These are phyloP conservation scores for Chaetodon auriga DNA, from an alignment of 2,113 vertebrate species.

Conservation along the genomic window DNA sequence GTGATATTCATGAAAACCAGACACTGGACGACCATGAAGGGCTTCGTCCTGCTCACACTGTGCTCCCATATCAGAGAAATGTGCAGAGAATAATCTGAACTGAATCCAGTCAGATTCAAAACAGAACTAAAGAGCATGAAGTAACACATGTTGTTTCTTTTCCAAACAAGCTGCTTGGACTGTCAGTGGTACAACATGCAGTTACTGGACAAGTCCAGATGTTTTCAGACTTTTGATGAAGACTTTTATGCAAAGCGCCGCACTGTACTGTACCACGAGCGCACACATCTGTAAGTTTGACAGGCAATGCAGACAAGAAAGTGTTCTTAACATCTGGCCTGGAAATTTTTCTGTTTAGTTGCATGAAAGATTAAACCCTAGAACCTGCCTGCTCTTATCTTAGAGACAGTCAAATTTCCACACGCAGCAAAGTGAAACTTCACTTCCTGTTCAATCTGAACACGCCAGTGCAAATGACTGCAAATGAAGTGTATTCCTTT, in stretches of 20 bases:
- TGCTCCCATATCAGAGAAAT: slow-evolving; percentile 18
- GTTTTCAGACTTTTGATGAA: neutral
- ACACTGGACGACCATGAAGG: slow-evolving; percentile 2
- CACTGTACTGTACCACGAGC: neutral
- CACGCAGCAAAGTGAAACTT: no score
- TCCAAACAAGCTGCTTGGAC: slow-evolving; percentile 6
- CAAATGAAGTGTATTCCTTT: no score
- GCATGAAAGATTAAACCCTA: neutral
- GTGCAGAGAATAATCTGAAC: neutral
- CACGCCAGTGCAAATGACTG: no score
- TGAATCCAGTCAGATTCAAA: slow-evolving; percentile 12
- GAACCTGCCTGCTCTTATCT: neutral
- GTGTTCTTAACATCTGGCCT: no score
- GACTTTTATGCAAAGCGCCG: neutral
- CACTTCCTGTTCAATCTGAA: no score
- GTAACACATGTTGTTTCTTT: slow-evolving; percentile 33
- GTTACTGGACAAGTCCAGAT: slow-evolving; percentile 9
- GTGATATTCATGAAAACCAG: slow-evolving; percentile 38
- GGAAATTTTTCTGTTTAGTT: neutral
- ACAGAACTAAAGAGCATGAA: slow-evolving; percentile 3
- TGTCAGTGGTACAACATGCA: neutral
- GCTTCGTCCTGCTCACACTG: slow-evolving; percentile 18
- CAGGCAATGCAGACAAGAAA: no score
- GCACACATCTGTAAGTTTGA: neutral
- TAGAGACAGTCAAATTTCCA: no score